Evolutionary conservation across 2,888 invertebrate species (phyloP).

Genomic region (Eupithecia inturbata): DNA sequence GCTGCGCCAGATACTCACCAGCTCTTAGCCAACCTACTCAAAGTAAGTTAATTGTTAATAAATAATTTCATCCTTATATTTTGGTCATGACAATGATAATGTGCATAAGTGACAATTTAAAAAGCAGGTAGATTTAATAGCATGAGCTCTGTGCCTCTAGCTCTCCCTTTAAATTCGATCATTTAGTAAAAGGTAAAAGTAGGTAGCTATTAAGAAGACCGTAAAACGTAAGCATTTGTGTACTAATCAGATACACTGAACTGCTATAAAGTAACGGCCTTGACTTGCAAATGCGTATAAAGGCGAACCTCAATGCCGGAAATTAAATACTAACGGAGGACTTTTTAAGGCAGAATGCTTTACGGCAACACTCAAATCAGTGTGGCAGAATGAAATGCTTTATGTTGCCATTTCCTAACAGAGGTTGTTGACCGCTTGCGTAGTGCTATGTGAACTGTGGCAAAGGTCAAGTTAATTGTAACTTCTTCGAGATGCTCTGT

Average conservation of each 20-base stretch:
- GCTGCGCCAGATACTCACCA: too few relatives aligned
- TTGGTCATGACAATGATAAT: background rate
- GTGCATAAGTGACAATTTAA: background rate
- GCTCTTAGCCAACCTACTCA: too few relatives aligned
- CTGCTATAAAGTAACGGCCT: conserved; percentile 21
- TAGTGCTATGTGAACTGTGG: conserved; percentile 24
- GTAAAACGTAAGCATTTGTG: conserved; percentile 11
- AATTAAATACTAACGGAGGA: conserved; percentile 39
- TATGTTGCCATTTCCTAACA: conserved; percentile 44
- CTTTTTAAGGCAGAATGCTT: conserved; percentile 19
- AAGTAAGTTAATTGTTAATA: too few relatives aligned
- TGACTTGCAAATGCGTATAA: conserved; percentile 19
- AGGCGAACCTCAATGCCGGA: conserved; percentile 33
- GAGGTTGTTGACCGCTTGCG: conserved; percentile 57
- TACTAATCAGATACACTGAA: conserved; percentile 13
- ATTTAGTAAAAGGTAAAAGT: too few relatives aligned
- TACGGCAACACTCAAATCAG: conserved; percentile 13
- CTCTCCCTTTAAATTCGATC: background rate
- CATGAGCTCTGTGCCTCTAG: background rate
- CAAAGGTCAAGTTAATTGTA: conserved; percentile 64
- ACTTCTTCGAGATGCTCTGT: conserved; percentile 38
- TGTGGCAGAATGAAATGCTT: conserved; percentile 28
- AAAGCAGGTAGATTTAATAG: background rate
- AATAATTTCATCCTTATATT: too few relatives aligned
- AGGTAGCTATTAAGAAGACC: background rate